Evolutionary conservation across 1,140 invertebrate species (phyloP).

Genomic region (Anthonomus grandis): DNA sequence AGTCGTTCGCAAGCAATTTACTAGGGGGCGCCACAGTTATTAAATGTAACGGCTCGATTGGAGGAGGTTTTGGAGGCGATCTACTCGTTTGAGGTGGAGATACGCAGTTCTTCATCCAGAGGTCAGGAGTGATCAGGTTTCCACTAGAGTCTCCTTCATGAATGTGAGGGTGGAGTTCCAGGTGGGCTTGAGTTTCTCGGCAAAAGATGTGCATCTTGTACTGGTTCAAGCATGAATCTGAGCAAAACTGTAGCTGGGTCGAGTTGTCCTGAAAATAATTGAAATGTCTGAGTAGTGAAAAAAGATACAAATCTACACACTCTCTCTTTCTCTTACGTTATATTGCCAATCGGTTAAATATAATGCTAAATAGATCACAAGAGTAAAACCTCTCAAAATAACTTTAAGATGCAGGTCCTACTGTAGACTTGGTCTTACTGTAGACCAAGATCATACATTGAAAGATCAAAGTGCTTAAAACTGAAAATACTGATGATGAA

Average conservation of each 20-base stretch:
- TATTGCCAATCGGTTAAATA: too few species aligned
- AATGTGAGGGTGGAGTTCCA: slow-evolving; percentile 76
- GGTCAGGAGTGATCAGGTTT: slow-evolving; percentile 78
- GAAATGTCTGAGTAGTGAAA: too few species aligned
- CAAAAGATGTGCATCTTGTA: slow-evolving; percentile 97
- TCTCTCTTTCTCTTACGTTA: too few species aligned
- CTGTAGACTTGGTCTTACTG: too few species aligned
- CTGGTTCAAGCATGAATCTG: slow-evolving; percentile 89
- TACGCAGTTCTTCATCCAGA: slow-evolving; percentile 76
- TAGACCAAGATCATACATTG: too few species aligned
- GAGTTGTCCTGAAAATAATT: slow-evolving; percentile 63
- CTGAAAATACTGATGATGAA: too few species aligned
- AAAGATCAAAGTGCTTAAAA: too few species aligned
- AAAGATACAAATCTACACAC: too few species aligned
- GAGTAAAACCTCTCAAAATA: too few species aligned
- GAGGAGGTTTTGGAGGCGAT: slow-evolving; percentile 20
- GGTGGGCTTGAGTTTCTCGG: slow-evolving; percentile 83
- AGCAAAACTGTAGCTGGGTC: slow-evolving; percentile 76
- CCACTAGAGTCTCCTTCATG: slow-evolving; percentile 47
- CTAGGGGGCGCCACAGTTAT: slow-evolving; percentile 59
- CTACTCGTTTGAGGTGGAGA: too few species aligned
- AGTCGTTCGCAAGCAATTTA: slow-evolving; percentile 46
- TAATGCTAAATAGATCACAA: too few species aligned
- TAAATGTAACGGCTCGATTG: slow-evolving; percentile 49
- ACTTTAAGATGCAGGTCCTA: too few species aligned